Base-by-base conservation (phyloP, 2,888 invertebrate species). In the Dryobota labecula region DNA sequence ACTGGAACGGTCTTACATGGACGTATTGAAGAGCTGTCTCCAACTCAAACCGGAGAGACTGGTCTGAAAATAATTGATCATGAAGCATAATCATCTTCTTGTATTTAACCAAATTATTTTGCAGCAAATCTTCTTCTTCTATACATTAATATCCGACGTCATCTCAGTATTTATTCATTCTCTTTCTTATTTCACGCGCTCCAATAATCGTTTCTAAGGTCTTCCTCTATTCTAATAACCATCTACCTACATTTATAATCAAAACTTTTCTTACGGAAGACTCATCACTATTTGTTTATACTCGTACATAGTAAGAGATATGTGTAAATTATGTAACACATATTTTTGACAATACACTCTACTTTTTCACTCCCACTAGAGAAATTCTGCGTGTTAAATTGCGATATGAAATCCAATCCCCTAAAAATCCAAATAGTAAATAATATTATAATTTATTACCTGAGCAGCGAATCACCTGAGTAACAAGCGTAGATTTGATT, bases 41-140 rank as follows among this genome's bases (percentile, higher is more conserved):
- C 51, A 82, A 41, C 62, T 80, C 80, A 41, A 47, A 71, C 27
- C 54, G 67, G 2, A 82, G 74, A 8, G 80, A 79, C 20, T 73
- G 64, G 45, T 82, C 82, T 83, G 78, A 18, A 67, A 69, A 41
- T 38, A n/a, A 36, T 24, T 5, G 9, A 9, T 36, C 15, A 36
- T 13, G 7, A 20, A 8, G 2, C 24, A 1, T 45, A 20, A 49
- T 13, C 0, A n/a, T 4, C 1, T 7, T n/a, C 20, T 20, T 56
- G 15, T 20, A 4, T 11, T 20, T 18, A 20, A 11, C 9, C 20
- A 0, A 20, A 54, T 30, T 30, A 6, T 30, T 30, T 18, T 53
- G 27, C 53, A 24, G 56, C 8, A n/a, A 9, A 9, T 30, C n/a
- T 33, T 36, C 15, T 56, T 36, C 6, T 27, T 51, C 27, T 15